Percentiles rank a stretch among this genome's conserved stretches.
Conservation (phyloP, 2,113 vertebrate genomes). For the Takifugu flavidus region DNA sequence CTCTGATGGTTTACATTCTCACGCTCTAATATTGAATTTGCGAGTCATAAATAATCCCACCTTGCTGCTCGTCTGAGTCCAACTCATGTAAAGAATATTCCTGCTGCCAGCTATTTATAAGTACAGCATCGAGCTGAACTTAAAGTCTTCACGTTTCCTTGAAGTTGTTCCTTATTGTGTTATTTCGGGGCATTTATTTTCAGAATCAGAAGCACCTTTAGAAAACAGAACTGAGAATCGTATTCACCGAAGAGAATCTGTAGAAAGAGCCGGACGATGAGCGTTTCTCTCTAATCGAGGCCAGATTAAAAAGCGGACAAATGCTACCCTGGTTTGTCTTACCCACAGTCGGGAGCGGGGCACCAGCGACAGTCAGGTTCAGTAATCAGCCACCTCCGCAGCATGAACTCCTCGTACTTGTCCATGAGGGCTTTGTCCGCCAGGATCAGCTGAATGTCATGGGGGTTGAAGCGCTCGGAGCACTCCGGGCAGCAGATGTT, state of each 20-base stretch:
- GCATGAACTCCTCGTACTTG: conserved; percentile 99
- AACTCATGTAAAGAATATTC: conserved; percentile 36
- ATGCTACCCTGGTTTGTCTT: conserved; percentile 41
- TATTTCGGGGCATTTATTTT: conserved; percentile 35
- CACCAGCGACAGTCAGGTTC: conserved; percentile 99
- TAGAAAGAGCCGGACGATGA: no score
- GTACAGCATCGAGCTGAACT: conserved; percentile 15
- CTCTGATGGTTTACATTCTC: no score
- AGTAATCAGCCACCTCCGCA: conserved; percentile 91
- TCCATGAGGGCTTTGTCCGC: conserved; percentile 93
- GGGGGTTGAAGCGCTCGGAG: conserved; percentile 94
- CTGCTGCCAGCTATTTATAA: conserved; percentile 40
- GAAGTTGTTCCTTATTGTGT: conserved; percentile 1
- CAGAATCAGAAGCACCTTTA: neutral
- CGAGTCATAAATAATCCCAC: no score
- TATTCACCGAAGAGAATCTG: no score
- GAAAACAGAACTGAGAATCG: no score
- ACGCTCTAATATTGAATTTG: no score
- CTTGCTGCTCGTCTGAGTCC: conserved; percentile 3
- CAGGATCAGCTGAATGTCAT: conserved; percentile 94
- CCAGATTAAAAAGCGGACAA: no score
- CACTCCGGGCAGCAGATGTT: conserved; percentile 99
- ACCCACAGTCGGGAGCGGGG: conserved; percentile 97
- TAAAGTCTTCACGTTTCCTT: conserved; percentile 23
- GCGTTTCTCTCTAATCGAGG: no score